phyloP scores from a whole-genome alignment of 2,888 invertebrate genomes.

The Theretra japonica region DNA sequence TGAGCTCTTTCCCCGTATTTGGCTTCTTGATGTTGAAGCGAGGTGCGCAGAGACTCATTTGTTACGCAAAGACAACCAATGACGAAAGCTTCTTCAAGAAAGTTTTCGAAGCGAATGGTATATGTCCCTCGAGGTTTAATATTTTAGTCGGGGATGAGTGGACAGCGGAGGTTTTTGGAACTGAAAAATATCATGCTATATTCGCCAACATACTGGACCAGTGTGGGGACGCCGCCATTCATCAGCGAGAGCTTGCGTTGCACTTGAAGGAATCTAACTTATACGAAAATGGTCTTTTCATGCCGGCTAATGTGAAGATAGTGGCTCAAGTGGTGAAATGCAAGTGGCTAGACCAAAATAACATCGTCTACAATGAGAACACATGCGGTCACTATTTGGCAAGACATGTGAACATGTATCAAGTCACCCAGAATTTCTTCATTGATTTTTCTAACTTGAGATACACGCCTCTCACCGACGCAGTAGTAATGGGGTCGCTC shows the following conservation, averaged over 20 bases:
- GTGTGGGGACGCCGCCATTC: conserved; percentile 84
- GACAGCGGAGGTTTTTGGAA: conserved; percentile 54
- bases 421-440: conserved; percentile 84
- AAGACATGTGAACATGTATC: conserved; percentile 84
- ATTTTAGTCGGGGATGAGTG: conserved; percentile 67
- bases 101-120: conserved; percentile 71
- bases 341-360: conserved; percentile 84
- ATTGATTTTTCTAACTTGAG: conserved; percentile 74
- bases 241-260: conserved; percentile 55
- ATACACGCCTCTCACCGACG: conserved; percentile 69
- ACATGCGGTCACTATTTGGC: conserved; percentile 82
- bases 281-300: conserved; percentile 70
- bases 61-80: conserved; percentile 64
- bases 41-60: conserved; percentile 74
- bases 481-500: conserved; percentile 56
- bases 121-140: conserved; percentile 65
- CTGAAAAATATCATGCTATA: conserved; percentile 80
- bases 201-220: conserved; percentile 82
- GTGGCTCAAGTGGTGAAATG: conserved; percentile 86
- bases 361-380: conserved; percentile 84
- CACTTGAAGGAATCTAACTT: conserved; percentile 65
- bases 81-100: conserved; percentile 73
- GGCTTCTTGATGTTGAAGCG: conserved; percentile 84
- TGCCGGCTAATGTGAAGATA: conserved; percentile 82
- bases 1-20: conserved; percentile 86